Conservation (phyloP, 37 sponge, comb jelly and placozoan species). For the Petrosia ficiformis region DNA sequence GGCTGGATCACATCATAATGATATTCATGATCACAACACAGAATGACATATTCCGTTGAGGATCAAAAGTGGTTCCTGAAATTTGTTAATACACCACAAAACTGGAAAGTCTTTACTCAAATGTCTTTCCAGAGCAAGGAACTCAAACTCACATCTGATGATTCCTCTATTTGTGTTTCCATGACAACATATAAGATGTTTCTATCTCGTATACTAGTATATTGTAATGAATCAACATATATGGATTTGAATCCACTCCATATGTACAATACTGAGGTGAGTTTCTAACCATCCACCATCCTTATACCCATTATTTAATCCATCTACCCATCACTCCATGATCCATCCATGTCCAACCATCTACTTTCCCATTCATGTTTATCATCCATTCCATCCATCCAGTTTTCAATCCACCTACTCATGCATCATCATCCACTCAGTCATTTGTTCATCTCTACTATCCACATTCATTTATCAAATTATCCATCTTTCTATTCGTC, state of each 20-base stretch:
- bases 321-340: background rate
- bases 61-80: constrained; percentile 47
- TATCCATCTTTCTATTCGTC: no score
- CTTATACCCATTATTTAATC: no score
- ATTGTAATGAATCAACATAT: constrained; percentile 7
- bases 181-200: constrained; percentile 47
- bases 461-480: no score
- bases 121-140: background rate
- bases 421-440: constrained; percentile 15
- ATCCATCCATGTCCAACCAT: no score
- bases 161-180: constrained; percentile 8
- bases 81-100: constrained; percentile 38
- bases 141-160: background rate
- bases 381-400: background rate
- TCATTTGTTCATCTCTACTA: background rate
- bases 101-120: constrained; percentile 13
- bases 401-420: constrained; percentile 21
- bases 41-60: no score
- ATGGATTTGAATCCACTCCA: constrained; percentile 20
- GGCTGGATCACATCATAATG: no score
- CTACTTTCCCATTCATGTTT: no score
- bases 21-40: no score
- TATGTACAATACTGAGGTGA: constrained; percentile 26
- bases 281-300: no score
- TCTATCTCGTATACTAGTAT: constrained; percentile 45